These are phyloP conservation scores for Pseudolaguvia tuberculata DNA, from an alignment of 2,113 vertebrate genomes.

Conservation along the genomic window DNA sequence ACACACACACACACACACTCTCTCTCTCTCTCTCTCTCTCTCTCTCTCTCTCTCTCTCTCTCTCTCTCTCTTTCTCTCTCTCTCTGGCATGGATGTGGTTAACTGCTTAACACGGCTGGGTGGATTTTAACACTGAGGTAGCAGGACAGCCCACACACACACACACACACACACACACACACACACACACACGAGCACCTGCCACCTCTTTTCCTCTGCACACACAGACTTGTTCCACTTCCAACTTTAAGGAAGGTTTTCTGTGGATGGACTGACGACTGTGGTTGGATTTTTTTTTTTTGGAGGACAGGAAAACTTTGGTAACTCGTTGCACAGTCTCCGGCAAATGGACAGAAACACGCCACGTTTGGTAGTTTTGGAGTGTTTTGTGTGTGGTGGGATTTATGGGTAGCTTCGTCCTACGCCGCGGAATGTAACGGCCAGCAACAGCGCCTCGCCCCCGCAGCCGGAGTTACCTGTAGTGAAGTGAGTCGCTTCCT, in stretches of 20 bases:
- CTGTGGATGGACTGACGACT: slow-evolving; percentile 27
- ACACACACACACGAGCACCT: slow-evolving; percentile 28
- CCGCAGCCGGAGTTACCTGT: slow-evolving; percentile 47
- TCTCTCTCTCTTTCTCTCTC: slow-evolving; percentile 22
- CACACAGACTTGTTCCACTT: neutral
- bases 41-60: slow-evolving; percentile 18
- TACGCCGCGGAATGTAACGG: slow-evolving; percentile 49
- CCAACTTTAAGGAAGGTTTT: slow-evolving; percentile 22
- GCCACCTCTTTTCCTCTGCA: slow-evolving; percentile 26
- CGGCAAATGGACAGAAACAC: slow-evolving; percentile 35
- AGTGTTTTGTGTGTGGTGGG: slow-evolving; percentile 19
- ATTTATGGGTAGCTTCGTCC: slow-evolving; percentile 35
- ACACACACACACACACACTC: no score
- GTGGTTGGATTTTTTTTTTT: slow-evolving; percentile 17
- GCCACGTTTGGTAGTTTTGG: neutral
- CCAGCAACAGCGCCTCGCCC: slow-evolving; percentile 12
- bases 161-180: slow-evolving; percentile 48
- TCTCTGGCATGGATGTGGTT: slow-evolving; percentile 52
- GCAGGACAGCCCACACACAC: slow-evolving; percentile 31
- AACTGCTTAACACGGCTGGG: slow-evolving; percentile 49
- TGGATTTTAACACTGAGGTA: slow-evolving; percentile 45
- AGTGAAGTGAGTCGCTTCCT: slow-evolving; percentile 48
- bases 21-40: neutral
- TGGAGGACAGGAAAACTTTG: slow-evolving; percentile 31
- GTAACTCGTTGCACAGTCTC: slow-evolving; percentile 24